Base-by-base conservation (phyloP, 2,888 invertebrate genomes). In the Sabatieria punctata region DNA sequence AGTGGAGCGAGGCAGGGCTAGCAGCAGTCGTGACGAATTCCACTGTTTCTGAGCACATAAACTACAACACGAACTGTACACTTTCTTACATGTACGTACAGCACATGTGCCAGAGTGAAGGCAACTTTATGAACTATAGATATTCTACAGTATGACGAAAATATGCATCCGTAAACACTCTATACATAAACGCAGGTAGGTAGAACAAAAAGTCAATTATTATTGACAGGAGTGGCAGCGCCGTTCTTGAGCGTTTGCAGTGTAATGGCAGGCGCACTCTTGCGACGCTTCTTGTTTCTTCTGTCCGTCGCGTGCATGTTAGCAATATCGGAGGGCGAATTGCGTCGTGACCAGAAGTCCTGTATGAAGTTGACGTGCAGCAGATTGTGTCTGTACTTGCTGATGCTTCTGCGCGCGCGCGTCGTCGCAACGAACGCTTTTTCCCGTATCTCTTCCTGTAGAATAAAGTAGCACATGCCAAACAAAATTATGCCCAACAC, bases 31-130 rank as follows among this genome's bases (percentile, higher is more conserved):
- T 8, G 72, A 65, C 11, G 65, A 58, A 42, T 60, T 60, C 72
- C 73, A 73, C 13, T 65, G 64, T 58, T 70, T 71, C 30, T 59
- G 61, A 36, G 58, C 57, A 56, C 73, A 73, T 27, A 71, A 63
- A 46, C 72, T 72, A 57, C 15, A 60, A 58, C 42, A n/a, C n/a
- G n/a, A n/a, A n/a, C n/a, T n/a, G n/a, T n/a, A n/a, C n/a, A n/a
- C n/a, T n/a, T n/a, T n/a, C n/a, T n/a, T n/a, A 45, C 46, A 51
- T 48, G 18, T 18, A 37, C 18, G 19, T 15, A 37, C 18, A 4
- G 37, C 19, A 37, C n/a, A 6, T 37, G 18, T n/a, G n/a, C n/a
- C n/a, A n/a, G n/a, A n/a, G n/a, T n/a, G n/a, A n/a, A n/a, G n/a
- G n/a, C n/a, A n/a, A n/a, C n/a, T n/a, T n/a, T n/a, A n/a, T n/a